Conservation (phyloP, 2,797 vertebrate genomes). For the Spinus pinus region DNA sequence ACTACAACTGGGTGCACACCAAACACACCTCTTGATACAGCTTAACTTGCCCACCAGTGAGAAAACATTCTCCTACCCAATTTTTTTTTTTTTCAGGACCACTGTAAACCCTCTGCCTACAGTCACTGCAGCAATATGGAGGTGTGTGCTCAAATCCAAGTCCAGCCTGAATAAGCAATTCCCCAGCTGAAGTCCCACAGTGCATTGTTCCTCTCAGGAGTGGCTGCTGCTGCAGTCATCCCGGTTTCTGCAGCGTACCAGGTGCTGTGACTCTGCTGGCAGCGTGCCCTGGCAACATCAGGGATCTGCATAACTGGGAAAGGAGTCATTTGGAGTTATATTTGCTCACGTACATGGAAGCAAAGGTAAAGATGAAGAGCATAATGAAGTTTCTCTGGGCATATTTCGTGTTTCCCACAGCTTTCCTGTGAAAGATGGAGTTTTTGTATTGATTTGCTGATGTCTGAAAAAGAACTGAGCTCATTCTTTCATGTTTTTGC, state of each 20-base stretch:
- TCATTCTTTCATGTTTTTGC: constrained; percentile 37
- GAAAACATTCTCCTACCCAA: neutral
- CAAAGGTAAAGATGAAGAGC: constrained; percentile 5
- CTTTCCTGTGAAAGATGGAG: neutral
- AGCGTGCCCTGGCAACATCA: rapidly evolving
- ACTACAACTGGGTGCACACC: neutral
- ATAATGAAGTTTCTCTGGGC: neutral
- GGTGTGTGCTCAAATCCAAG: neutral
- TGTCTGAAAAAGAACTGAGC: neutral
- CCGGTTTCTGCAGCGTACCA: rapidly evolving
- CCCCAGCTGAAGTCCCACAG: neutral
- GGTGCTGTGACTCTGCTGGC: rapidly evolving
- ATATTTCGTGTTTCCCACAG: neutral
- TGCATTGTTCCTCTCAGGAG: rapidly evolving
- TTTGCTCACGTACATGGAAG: rapidly evolving
- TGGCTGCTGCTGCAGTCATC: rapidly evolving
- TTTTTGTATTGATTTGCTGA: constrained; percentile 15
- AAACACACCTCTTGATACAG: neutral
- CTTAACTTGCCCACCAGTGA: neutral
- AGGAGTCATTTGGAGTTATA: neutral
- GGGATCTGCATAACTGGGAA: neutral
- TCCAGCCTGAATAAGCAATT: neutral
- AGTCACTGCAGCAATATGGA: neutral
- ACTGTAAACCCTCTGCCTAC: neutral
- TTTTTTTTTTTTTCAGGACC: neutral